Conservation (phyloP, 2,113 vertebrate species). For the Miniopterus natalensis region DNA sequence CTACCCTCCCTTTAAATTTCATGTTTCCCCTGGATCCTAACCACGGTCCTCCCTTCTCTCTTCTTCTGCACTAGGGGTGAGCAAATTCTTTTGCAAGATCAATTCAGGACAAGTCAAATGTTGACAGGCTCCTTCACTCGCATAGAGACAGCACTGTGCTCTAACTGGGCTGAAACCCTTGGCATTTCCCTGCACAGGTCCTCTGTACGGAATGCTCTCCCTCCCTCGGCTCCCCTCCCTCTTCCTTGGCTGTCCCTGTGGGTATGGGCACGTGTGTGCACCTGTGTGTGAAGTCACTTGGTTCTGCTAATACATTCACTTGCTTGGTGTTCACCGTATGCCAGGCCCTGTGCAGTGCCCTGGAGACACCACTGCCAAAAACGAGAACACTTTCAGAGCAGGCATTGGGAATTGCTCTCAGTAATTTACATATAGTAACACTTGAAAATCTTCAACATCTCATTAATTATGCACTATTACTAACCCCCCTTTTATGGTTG, state of each 20-base stretch:
- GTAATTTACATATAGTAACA: neutral
- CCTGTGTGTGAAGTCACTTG: neutral
- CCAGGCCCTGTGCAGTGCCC: no score
- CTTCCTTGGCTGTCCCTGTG: neutral
- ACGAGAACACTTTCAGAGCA: neutral
- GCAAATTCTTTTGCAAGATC: neutral
- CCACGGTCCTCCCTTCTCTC: neutral
- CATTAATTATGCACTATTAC: neutral
- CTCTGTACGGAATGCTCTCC: neutral
- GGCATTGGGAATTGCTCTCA: neutral
- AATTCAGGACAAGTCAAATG: slow-evolving; percentile 35
- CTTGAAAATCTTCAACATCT: neutral
- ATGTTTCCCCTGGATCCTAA: neutral
- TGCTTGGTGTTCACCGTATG: neutral
- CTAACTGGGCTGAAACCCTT: neutral
- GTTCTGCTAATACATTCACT: neutral
- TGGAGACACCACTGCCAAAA: neutral
- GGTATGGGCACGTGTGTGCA: neutral
- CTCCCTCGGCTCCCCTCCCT: neutral
- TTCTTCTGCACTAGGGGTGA: neutral
- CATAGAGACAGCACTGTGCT: neutral
- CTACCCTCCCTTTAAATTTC: neutral
- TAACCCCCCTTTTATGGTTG: neutral
- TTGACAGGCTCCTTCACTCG: neutral
- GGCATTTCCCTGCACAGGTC: neutral